phyloP scores from a whole-genome alignment of 2,888 invertebrate species.

The Micropterix aruncella region DNA sequence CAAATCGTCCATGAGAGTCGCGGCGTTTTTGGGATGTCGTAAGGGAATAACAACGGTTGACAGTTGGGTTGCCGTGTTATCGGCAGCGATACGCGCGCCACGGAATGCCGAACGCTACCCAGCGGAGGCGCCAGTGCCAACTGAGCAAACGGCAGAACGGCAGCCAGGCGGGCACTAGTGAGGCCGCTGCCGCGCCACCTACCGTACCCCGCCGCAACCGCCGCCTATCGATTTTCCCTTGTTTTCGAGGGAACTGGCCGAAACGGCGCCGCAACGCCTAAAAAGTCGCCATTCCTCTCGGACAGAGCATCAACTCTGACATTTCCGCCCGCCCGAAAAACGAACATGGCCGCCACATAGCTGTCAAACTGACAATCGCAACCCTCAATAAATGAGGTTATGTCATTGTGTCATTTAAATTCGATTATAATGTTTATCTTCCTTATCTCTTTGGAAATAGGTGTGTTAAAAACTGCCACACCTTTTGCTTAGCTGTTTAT shows the following conservation, averaged over 20 bases:
- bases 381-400: no score
- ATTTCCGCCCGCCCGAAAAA: neutral
- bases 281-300: neutral
- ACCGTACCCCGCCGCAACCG: neutral
- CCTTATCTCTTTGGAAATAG: no score
- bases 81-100: neutral
- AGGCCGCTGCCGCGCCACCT: neutral
- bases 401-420: no score
- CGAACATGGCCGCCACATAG: neutral
- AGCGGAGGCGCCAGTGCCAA: neutral
- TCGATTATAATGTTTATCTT: no score
- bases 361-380: no score
- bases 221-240: neutral
- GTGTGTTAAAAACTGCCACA: no score
- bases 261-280: neutral
- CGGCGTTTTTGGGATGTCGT: no score
- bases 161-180: no score
- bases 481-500: no score
- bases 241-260: neutral
- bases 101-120: neutral
- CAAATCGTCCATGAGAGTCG: no score
- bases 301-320: neutral
- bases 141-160: neutral
- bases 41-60: no score
- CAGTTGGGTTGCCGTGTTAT: neutral